These are phyloP conservation scores for Athene cunicularia DNA, from an alignment of 2,113 vertebrate genomes.

Conservation along the genomic window DNA sequence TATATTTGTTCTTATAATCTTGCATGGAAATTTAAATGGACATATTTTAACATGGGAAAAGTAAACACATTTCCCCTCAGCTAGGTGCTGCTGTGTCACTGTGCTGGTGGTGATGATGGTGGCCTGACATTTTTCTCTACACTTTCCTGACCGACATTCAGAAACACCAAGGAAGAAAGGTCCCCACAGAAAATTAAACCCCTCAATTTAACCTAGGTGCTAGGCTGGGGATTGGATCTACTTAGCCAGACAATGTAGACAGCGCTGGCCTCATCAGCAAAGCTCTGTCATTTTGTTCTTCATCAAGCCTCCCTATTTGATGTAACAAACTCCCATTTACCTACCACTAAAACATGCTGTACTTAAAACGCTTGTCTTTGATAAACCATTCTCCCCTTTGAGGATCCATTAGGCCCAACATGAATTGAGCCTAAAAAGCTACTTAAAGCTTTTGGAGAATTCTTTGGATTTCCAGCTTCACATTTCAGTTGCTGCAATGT, in stretches of 20 bases:
- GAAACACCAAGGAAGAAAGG: neutral
- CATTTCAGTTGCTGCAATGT: neutral
- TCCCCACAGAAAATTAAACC: neutral
- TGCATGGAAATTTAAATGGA: slow-evolving; percentile 22
- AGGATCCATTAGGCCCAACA: slow-evolving; percentile 14
- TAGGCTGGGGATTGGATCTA: neutral
- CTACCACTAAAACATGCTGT: neutral
- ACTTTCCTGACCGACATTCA: neutral
- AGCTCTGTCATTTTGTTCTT: neutral
- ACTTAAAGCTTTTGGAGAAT: slow-evolving; percentile 36
- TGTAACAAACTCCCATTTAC: neutral
- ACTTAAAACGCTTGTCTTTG: slow-evolving; percentile 30
- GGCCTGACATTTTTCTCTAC: neutral
- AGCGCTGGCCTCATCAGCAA: neutral
- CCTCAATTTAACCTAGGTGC: neutral
- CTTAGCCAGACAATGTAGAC: neutral
- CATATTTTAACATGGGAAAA: slow-evolving; percentile 35
- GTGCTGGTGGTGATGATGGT: neutral
- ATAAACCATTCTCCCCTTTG: slow-evolving; percentile 24
- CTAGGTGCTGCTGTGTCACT: neutral
- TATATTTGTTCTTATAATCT: slow-evolving; percentile 36
- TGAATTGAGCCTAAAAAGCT: slow-evolving; percentile 22
- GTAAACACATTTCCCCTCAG: neutral
- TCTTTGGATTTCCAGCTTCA: slow-evolving; percentile 28
- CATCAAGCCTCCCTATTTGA: neutral